Base-by-base conservation (phyloP, 64 coral and sea anemone genomes). In the Montipora efflorescens region DNA sequence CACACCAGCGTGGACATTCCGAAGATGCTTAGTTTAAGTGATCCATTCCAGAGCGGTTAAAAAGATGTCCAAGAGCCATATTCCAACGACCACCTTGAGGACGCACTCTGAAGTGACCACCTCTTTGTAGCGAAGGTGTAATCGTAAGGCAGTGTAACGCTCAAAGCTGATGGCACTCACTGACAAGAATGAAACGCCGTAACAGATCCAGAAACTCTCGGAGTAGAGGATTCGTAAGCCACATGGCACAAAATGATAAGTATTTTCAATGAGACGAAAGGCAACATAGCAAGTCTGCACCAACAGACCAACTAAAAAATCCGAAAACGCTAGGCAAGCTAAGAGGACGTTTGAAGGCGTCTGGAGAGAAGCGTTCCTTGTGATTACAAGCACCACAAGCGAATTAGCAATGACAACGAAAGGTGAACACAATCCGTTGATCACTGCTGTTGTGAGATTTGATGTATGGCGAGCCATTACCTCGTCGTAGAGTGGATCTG, bases 121-220 rank as follows among this genome's bases (percentile, higher is more conserved):
- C 13, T 87, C 90, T 14, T 88, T 71, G 45, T 96, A 96, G 75
- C 95, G 80, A 16, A 97, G 87, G 45, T 95, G 93, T 43, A 95
- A 46, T 50, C 58, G 46, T 8, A 95, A n/a, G 23, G 94, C 94
- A 23, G 87, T 46, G 12, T 80, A 88, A 12, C 89, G 78, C 36
- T 95, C 94, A 49, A 95, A 73, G 20, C 94, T 95, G 68, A 97
- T 97, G 20, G 96, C 93, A 20, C 93, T 97, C 6, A 97, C 57
- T 12, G 89, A 95, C 49, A 95, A 66, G 51, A 98, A 98, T 1
- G 93, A 95, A 4, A 89, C 96, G 2, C 93, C 96, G 48, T 98
- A 98, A 43, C 96, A 93, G 3, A 98, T 89, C 96, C 93, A 95
- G 59, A 98, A 98, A 77, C 93, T 98, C 45, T 98, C 96, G 0